Base-by-base conservation (phyloP, 2,797 vertebrate species). In the Borostomias antarcticus region DNA sequence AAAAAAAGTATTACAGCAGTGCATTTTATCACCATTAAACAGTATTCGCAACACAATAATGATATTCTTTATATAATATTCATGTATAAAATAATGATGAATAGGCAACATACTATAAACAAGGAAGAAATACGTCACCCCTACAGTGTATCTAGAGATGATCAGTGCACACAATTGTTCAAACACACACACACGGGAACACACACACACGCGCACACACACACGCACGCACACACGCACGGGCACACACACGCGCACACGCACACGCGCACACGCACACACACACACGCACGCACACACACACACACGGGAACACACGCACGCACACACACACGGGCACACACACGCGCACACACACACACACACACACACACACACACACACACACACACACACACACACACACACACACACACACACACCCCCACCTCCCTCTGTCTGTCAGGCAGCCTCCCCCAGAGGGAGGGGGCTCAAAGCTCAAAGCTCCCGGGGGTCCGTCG, bases 381-480 rank as follows among this genome's bases (percentile, higher is more conserved):
- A 19, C 43, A 19, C 59, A 30, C 59, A 4, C 59, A 30, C 59
- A 61, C 40, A 30, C 26, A 30, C 43, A 48, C 59, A 61, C 59
- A 61, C 58, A 19, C 58, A 51, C 45, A 62, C 45, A 62, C 59
- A 47, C 37, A 45, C 58, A 60, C 37, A 48, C 59, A 48, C 59
- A 30, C 59, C 9, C 35, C 19, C 59, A 47, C 58, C 19, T 9
- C 7, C n/a, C 21, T 4, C 13, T 30, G 23, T 17, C 1, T 13
- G 26, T 37, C 33, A 58, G n/a, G 76, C 72, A 29, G 80, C 63
- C 51, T 73, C 52, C 66, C n/a, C 74, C 25, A 25, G 59, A 64
- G 33, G 45, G n/a, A 62, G 72, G 68, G 17, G 6, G 17, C 17
- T 28, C n/a, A n/a, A n/a, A n/a, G n/a, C n/a, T n/a, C n/a, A n/a